Base-by-base conservation (phyloP, 2,888 invertebrate species). In the Odontothrips loti region DNA sequence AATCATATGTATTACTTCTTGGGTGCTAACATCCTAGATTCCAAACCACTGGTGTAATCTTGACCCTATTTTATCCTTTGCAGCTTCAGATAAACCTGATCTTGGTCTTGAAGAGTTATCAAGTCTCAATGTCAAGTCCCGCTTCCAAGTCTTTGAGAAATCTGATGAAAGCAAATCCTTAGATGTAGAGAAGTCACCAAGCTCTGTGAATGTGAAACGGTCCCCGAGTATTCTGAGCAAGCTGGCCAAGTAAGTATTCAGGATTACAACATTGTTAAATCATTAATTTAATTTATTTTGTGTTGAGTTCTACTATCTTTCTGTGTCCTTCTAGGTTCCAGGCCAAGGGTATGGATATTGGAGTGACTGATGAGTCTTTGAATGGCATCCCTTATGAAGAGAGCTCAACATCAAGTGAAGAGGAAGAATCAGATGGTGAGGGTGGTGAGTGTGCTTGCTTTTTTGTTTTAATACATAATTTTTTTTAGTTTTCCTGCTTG, bases 11-110 rank as follows among this genome's bases (percentile, higher is more conserved):
- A 6, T 4, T 43, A 43, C 3, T 43, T 2, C 2, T 6, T 43
- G 34, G 34, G 6, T 43, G 34, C 34, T 43, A 43, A 6, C 34
- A 4, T 43, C 6, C 34, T 6, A 43, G 2, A 43, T 43, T 43
- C 34, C 6, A 43, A 43, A 6, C 34, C 2, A 43, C 34, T 43
- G 2, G 34, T 58, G 0, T 58, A 8, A 58, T 17, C n/a, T 11
- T 58, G 17, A 58, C 17, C 17, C 12, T 58, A 17, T 58, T 17
- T 10, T 58, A 58, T 75, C 12, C 0, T 27, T 85, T 84, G 8
- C 88, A 95, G 95, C 95, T 68, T 95, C 95, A 82, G 94, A 95
- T 87, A 95, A 95, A 86, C 94, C 95, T 3, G 94, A 95, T 87
- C 90, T 95, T 80, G 96, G 96, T 0, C 89, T 96, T 17, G 94